phyloP scores from a whole-genome alignment of 2,113 vertebrate species.

The Engystomops pustulosus region DNA sequence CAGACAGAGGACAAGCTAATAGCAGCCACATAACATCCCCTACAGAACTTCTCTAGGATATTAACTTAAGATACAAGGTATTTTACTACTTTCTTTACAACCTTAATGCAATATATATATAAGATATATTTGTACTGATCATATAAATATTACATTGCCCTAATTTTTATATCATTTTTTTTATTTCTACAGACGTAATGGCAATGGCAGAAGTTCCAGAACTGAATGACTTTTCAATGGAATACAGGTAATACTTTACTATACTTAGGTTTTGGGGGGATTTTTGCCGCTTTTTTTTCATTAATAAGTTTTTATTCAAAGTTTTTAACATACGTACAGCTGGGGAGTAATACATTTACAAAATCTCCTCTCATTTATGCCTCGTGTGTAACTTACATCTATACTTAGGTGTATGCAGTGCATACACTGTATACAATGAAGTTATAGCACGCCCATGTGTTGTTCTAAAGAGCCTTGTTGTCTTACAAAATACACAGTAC shows the following conservation, averaged over 20 bases:
- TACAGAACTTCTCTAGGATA: neutral
- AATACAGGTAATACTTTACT: slow-evolving; percentile 42
- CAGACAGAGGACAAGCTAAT: neutral
- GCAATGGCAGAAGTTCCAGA: slow-evolving; percentile 48
- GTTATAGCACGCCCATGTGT: no score
- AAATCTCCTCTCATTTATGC: no score
- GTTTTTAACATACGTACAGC: no score
- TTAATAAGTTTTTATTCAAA: no score
- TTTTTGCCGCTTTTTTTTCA: no score
- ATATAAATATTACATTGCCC: neutral
- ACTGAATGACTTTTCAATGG: neutral
- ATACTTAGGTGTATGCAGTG: no score
- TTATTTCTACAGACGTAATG: slow-evolving; percentile 26
- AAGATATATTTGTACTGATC: neutral
- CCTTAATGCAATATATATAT: neutral
- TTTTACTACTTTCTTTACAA: slow-evolving; percentile 4
- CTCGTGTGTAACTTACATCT: no score
- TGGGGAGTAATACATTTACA: no score
- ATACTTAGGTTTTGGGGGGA: no score
- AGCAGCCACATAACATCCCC: neutral
- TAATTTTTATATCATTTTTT: slow-evolving; percentile 5
- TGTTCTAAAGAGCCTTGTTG: no score
- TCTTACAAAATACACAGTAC: no score
- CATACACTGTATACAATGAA: no score
- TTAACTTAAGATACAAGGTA: neutral